Conservation (phyloP, 2,888 invertebrate species). For the Drosophila lacicola region DNA sequence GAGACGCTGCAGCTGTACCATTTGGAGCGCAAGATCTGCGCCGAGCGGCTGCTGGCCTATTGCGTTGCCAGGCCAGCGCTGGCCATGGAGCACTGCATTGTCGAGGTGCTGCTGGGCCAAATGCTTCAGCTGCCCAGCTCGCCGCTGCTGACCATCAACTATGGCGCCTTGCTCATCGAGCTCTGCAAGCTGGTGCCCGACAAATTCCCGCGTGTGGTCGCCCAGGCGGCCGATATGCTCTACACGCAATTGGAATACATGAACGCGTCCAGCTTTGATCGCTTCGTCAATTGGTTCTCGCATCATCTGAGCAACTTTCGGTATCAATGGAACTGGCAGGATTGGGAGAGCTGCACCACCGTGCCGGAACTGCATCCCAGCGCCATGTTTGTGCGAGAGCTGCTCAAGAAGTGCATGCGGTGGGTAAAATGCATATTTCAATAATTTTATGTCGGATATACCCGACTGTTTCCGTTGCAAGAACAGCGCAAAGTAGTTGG, state of each 20-base stretch:
- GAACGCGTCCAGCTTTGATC: slow-evolving; percentile 98
- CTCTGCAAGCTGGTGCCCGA: slow-evolving; percentile 97
- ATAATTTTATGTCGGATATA: background rate
- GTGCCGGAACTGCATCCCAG: slow-evolving; percentile 94
- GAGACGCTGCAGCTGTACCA: slow-evolving; percentile 95
- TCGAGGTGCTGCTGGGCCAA: slow-evolving; percentile 97
- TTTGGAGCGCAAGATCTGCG: slow-evolving; percentile 96
- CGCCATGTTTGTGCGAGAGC: slow-evolving; percentile 96
- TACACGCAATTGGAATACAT: slow-evolving; percentile 97
- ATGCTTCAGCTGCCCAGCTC: slow-evolving; percentile 96
- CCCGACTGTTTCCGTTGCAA: background rate
- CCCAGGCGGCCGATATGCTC: slow-evolving; percentile 98
- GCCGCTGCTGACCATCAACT: slow-evolving; percentile 94
- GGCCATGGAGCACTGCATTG: slow-evolving; percentile 98
- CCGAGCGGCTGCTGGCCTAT: slow-evolving; percentile 94
- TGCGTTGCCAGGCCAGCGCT: slow-evolving; percentile 94
- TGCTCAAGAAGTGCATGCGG: slow-evolving; percentile 95
- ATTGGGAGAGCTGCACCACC: slow-evolving; percentile 93
- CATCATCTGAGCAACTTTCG: slow-evolving; percentile 99
- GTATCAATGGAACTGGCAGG: slow-evolving; percentile 99
- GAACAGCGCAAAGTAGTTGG: no score
- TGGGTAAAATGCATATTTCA: slow-evolving; percentile 81
- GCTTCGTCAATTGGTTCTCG: slow-evolving; percentile 98
- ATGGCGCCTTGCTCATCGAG: slow-evolving; percentile 97
- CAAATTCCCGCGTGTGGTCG: slow-evolving; percentile 97